Percentiles rank a stretch among this genome's conserved stretches.
Conservation (phyloP, 2,113 vertebrate genomes). For the Choloepus hoffmanni region DNA sequence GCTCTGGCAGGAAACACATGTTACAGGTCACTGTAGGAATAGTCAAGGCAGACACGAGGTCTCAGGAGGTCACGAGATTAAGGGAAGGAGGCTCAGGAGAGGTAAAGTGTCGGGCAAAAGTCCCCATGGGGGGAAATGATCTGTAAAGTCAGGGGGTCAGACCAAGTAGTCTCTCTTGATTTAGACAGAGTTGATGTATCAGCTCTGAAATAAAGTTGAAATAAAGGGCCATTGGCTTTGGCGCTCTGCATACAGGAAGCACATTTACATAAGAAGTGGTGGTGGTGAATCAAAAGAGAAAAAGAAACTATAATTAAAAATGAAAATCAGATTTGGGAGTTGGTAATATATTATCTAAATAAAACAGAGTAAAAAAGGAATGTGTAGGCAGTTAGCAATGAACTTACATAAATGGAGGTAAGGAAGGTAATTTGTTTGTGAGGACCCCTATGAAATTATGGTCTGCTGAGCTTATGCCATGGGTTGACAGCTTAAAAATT, state of each 20-base stretch:
- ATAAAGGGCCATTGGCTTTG: background rate
- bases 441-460: background rate
- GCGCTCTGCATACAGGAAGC: background rate
- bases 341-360: background rate
- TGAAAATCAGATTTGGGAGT: background rate
- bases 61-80: slow-evolving; percentile 16
- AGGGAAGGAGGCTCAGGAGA: background rate
- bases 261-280: background rate
- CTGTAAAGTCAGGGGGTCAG: background rate
- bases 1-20: slow-evolving; percentile 69
- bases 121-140: background rate
- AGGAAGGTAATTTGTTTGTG: slow-evolving; percentile 2
- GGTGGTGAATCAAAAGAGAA: background rate
- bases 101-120: background rate
- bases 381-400: background rate
- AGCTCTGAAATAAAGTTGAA: slow-evolving; percentile 24
- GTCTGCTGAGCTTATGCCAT: background rate
- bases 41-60: slow-evolving; percentile 12
- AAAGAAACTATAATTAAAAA: slow-evolving; percentile 41
- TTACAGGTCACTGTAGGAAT: slow-evolving; percentile 63
- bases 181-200: background rate
- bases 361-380: slow-evolving; percentile 22
- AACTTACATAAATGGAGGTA: background rate
- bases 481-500: background rate
- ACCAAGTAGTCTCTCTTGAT: background rate